phyloP scores from a whole-genome alignment of 2,113 vertebrate species.

The Notarius lentiginosus region DNA sequence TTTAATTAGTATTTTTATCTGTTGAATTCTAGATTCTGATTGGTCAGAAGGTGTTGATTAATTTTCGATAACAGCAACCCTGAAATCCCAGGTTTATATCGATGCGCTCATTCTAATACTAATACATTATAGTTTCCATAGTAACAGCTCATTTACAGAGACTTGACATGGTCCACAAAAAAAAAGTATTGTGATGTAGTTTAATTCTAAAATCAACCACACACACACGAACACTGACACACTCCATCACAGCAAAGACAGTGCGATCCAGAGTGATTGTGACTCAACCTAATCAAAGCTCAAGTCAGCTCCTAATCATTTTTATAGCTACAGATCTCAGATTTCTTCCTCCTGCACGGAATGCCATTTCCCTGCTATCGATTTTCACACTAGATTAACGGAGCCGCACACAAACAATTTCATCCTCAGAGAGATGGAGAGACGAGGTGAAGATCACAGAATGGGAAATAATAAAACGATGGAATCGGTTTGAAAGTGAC shows the following conservation, averaged over 20 bases:
- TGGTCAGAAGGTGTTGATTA: neutral
- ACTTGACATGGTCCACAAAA: no score
- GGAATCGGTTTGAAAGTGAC: neutral
- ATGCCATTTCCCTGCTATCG: constrained; percentile 17
- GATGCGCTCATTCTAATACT: neutral
- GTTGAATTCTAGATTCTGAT: neutral
- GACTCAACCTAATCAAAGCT: constrained; percentile 23
- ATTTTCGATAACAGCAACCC: neutral
- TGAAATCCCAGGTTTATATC: neutral
- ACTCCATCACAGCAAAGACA: neutral
- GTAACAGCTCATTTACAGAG: neutral
- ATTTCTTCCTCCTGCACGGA: neutral
- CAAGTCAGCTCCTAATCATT: constrained; percentile 3
- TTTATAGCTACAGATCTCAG: constrained; percentile 1
- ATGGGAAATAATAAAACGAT: constrained; percentile 16
- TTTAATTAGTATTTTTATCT: no score
- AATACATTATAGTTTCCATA: neutral
- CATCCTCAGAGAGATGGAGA: constrained; percentile 2
- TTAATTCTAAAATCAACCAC: neutral
- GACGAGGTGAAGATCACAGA: neutral
- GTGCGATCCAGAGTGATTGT: neutral
- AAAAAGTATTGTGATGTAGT: neutral
- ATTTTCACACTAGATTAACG: constrained; percentile 29
- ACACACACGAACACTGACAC: neutral
- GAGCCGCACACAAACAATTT: constrained; percentile 23